phyloP scores from a whole-genome alignment of 2,797 vertebrate species.

The Pteronotus mesoamericanus region DNA sequence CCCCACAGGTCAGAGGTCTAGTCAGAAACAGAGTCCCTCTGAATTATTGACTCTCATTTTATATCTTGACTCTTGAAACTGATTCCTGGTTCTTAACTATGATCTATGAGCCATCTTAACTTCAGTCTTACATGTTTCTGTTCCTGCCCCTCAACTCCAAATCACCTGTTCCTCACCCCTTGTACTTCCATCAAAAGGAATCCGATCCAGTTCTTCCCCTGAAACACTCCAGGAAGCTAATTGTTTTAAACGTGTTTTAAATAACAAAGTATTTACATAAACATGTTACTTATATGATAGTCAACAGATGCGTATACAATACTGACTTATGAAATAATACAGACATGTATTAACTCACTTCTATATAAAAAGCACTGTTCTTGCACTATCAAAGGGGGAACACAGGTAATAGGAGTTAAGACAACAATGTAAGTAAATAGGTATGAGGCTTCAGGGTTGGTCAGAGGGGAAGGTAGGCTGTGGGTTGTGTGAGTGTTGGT shows the following conservation, averaged over 20 bases:
- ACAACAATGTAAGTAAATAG: not conserved
- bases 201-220: not conserved
- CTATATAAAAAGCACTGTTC: not conserved
- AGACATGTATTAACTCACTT: not conserved
- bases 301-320: not conserved
- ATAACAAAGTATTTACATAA: not conserved
- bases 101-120: not conserved
- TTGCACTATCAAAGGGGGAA: not conserved
- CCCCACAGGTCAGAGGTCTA: not conserved
- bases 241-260: not conserved
- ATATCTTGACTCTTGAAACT: not conserved
- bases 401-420: not conserved
- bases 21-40: not conserved
- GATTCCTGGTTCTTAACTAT: not conserved
- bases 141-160: not conserved
- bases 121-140: not conserved
- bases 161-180: not conserved
- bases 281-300: not conserved
- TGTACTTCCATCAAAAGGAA: not conserved
- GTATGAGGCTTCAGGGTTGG: not conserved
- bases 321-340: not conserved
- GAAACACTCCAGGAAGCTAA: not conserved
- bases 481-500: not conserved
- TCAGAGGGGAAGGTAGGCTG: not conserved
- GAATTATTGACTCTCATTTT: not conserved